phyloP scores from a whole-genome alignment of 2,113 vertebrate species.

The Zonotrichia leucophrys region DNA sequence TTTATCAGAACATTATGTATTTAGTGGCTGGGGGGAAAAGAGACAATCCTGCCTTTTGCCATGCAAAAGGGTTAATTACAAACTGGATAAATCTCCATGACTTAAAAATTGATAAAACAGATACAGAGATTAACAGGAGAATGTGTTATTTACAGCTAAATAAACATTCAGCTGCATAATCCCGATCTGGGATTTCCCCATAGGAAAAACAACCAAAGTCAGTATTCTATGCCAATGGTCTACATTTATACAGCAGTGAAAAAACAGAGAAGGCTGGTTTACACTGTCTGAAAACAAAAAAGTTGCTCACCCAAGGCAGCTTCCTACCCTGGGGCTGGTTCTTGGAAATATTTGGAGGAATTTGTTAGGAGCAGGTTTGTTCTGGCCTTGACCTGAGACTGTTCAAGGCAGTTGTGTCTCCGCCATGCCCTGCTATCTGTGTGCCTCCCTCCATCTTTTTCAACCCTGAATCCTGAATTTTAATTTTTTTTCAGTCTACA shows the following conservation, averaged over 20 bases:
- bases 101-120: conserved; percentile 70
- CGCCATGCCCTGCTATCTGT: accelerated
- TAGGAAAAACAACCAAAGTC: background rate
- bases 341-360: background rate
- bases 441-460: background rate
- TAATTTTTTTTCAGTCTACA: accelerated
- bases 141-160: conserved; percentile 73
- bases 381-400: background rate
- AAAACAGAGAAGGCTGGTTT: background rate
- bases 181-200: conserved; percentile 31
- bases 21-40: conserved; percentile 68
- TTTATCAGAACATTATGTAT: conserved; percentile 88
- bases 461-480: background rate
- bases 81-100: conserved; percentile 63
- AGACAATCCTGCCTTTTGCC: conserved; percentile 50
- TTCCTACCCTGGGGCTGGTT: background rate
- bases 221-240: background rate
- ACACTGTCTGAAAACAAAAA: background rate
- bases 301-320: background rate
- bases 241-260: background rate
- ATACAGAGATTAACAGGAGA: conserved; percentile 69
- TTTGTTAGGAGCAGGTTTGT: background rate
- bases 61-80: conserved; percentile 83
- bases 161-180: conserved; percentile 43
- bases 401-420: accelerated